Conservation (phyloP, 2,797 vertebrate species). For the Myiotriccus ornatus region DNA sequence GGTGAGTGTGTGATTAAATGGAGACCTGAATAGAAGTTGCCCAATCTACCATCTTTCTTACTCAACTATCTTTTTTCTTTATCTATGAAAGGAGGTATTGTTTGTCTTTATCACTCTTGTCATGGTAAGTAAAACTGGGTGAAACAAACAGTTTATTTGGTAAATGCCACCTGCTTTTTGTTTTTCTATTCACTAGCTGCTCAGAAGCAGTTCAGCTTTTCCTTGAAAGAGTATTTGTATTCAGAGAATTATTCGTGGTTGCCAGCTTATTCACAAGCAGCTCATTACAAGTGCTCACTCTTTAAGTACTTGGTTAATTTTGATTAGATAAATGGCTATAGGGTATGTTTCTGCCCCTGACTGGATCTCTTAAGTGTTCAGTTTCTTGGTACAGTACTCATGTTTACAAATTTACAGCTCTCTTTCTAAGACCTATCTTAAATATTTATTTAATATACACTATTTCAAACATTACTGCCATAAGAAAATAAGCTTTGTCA, state of each 20-base stretch:
- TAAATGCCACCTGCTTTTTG: constrained; percentile 40
- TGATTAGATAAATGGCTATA: constrained; percentile 55
- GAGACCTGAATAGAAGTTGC: background rate
- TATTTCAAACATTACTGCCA: background rate
- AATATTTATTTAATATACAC: constrained; percentile 32
- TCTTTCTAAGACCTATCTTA: background rate
- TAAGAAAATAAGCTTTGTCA: constrained; percentile 33
- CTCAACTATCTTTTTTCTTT: background rate
- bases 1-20: background rate
- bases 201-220: constrained; percentile 25
- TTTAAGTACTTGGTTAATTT: constrained; percentile 58
- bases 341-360: background rate
- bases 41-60: background rate
- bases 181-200: background rate
- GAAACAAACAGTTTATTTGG: constrained; percentile 25
- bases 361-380: background rate
- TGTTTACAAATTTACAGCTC: constrained; percentile 34
- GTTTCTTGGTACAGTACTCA: constrained; percentile 37
- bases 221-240: constrained; percentile 39
- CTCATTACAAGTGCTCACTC: constrained; percentile 18
- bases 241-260: constrained; percentile 15
- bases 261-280: constrained; percentile 43
- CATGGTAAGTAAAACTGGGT: constrained; percentile 13
- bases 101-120: constrained; percentile 2
- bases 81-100: background rate